Conservation (phyloP, 2,797 vertebrate species). For the Tachyglossus aculeatus region DNA sequence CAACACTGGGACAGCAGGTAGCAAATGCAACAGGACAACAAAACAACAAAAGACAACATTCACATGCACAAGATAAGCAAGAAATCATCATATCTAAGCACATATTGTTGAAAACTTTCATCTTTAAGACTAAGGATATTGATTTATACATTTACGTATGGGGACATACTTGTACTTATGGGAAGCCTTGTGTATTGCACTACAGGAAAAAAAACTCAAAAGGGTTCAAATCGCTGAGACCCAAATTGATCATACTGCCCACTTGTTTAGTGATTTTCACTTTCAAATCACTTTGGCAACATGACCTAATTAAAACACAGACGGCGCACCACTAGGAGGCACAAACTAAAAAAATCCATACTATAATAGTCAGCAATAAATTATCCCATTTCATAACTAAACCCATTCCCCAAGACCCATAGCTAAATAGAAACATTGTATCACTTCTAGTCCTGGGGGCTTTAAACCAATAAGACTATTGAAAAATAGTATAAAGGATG, state of each 20-base stretch:
- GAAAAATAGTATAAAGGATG: neutral
- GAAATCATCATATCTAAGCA: no score
- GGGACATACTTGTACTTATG: neutral
- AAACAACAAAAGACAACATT: no score
- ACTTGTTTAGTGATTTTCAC: neutral
- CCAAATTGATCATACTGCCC: neutral
- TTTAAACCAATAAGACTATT: neutral
- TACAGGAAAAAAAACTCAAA: no score
- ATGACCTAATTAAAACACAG: constrained; percentile 10
- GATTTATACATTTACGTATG: neutral
- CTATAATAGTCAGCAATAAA: neutral
- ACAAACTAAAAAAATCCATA: neutral
- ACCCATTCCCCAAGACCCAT: neutral
- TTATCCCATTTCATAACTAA: neutral
- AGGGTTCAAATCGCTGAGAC: neutral
- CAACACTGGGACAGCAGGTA: no score
- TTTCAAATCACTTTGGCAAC: constrained; percentile 1
- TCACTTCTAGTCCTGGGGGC: neutral
- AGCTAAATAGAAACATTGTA: neutral
- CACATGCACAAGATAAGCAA: no score
- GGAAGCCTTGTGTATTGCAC: neutral
- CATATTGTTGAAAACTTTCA: no score
- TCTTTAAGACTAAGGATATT: no score
- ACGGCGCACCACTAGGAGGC: neutral
- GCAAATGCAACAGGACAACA: no score